A percentile compares a stretch with the other conserved stretches of the same genome.
Conservation (phyloP, 2,113 vertebrate genomes). For the Solenodon paradoxus region DNA sequence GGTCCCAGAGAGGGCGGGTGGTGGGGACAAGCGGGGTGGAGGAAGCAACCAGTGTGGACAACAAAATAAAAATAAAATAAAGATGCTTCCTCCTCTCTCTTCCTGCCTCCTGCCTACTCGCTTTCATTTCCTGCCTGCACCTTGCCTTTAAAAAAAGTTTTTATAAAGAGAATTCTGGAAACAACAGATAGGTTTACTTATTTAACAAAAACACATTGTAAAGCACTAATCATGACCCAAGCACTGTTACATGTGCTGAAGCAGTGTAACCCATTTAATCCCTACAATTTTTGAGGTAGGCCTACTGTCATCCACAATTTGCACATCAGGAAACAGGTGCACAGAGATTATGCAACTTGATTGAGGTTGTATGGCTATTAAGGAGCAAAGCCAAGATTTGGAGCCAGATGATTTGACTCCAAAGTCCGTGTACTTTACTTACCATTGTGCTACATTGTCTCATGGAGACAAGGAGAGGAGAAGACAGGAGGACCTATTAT, state of each 20-base stretch:
- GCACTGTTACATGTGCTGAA: neutral
- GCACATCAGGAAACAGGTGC: slow-evolving; percentile 4
- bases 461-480: neutral
- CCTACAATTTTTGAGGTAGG: neutral
- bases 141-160: too few relatives aligned
- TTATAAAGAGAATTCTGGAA: neutral
- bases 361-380: neutral
- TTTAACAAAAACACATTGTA: neutral
- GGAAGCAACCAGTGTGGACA: too few relatives aligned
- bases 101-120: too few relatives aligned
- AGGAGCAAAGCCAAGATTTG: slow-evolving; percentile 39
- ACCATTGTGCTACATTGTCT: neutral
- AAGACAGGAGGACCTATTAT: neutral
- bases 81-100: too few relatives aligned
- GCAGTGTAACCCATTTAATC: neutral
- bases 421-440: neutral
- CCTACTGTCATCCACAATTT: neutral
- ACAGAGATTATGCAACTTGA: slow-evolving; percentile 17
- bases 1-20: too few relatives aligned
- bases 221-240: neutral
- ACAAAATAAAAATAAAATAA: too few relatives aligned
- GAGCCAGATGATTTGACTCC: neutral
- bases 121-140: too few relatives aligned
- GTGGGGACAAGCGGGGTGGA: too few relatives aligned
- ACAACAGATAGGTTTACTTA: neutral